Conservation (phyloP, 2,797 vertebrate genomes). For the Acrossocheilus wenchowensis region DNA sequence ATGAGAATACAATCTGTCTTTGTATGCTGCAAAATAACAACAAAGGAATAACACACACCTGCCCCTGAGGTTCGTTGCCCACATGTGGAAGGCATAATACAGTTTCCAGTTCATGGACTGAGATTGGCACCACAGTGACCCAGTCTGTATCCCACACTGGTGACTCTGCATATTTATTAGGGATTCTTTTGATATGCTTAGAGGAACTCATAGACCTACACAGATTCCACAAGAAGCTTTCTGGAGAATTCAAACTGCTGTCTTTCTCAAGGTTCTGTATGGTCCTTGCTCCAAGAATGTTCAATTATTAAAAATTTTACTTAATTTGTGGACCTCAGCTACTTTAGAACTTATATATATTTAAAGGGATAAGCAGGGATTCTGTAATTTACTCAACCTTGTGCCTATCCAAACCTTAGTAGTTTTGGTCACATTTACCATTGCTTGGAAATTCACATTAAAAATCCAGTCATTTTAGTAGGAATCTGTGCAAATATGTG, state of each 20-base stretch:
- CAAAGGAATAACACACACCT: conserved; percentile 13
- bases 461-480: background rate
- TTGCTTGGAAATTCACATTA: background rate
- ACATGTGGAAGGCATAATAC: conserved; percentile 15
- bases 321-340: background rate
- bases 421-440: background rate
- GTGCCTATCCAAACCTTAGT: background rate
- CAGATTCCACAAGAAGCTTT: background rate
- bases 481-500: background rate
- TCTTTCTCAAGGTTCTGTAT: background rate
- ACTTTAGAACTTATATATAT: background rate
- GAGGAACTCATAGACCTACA: background rate
- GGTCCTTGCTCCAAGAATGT: background rate
- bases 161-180: conserved; percentile 13
- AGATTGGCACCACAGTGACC: conserved; percentile 32
- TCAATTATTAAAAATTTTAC: background rate
- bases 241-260: background rate
- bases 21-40: conserved; percentile 23
- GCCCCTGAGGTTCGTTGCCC: background rate
- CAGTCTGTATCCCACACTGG: conserved; percentile 10
- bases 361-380: background rate
- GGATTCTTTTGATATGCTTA: conserved; percentile 13
- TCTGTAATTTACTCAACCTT: background rate
- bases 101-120: conserved; percentile 41
- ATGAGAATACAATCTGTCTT: conserved; percentile 31